Percentiles rank a stretch among this genome's conserved stretches.
Conservation (phyloP, 2,888 invertebrate species). For the Ceramica pisi region DNA sequence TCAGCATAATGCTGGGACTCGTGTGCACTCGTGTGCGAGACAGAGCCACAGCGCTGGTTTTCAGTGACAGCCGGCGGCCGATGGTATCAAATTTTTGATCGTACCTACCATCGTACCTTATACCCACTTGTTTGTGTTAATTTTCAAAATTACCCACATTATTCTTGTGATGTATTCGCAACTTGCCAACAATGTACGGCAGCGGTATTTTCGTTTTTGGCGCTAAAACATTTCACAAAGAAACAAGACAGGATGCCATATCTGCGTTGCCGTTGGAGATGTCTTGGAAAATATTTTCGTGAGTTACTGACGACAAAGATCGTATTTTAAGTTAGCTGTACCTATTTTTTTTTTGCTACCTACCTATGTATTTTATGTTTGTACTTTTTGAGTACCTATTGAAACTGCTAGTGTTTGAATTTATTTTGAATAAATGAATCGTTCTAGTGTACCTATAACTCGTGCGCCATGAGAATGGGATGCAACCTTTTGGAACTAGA, state of each 20-base stretch:
- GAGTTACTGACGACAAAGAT: conserved; percentile 71
- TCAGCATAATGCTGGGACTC: too few species aligned
- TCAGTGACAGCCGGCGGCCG: too few species aligned
- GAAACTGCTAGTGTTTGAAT: too few species aligned
- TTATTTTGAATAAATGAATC: too few species aligned
- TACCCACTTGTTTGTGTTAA: conserved; percentile 1
- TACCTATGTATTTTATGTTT: too few species aligned
- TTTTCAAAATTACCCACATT: conserved; percentile 48
- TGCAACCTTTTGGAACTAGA: too few species aligned
- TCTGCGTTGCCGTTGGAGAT: conserved; percentile 84
- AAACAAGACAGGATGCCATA: conserved; percentile 77
- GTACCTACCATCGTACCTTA: background rate
- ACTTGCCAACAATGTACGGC: conserved; percentile 70
- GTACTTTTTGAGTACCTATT: background rate
- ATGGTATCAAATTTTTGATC: too few species aligned
- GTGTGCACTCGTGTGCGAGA: too few species aligned
- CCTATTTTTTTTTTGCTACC: too few species aligned
- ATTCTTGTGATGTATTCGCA: conserved; percentile 36
- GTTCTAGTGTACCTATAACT: too few species aligned
- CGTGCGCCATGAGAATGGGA: too few species aligned
- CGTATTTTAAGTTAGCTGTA: conserved; percentile 54
- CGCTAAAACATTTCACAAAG: conserved; percentile 76
- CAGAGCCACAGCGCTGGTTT: too few species aligned
- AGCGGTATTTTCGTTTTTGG: conserved; percentile 84
- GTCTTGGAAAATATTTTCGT: conserved; percentile 88